Base-by-base conservation (phyloP, 1,140 invertebrate genomes). In the Patella vulgata region DNA sequence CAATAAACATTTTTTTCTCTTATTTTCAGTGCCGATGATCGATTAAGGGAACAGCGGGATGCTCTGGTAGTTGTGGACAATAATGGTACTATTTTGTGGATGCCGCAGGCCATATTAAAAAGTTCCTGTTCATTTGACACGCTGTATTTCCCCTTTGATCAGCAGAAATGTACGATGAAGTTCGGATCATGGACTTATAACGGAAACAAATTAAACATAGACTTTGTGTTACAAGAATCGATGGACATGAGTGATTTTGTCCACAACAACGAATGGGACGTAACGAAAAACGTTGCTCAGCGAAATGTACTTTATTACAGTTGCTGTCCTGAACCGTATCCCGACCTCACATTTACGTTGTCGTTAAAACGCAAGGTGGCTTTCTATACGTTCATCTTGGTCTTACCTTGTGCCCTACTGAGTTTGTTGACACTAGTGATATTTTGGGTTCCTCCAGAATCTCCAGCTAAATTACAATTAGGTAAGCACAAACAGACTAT, bases 141-240 rank as follows among this genome's bases (percentile, higher is more conserved):
- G 47, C 81, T 82, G 23, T 82, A 86, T 21, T 73, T 71, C 52
- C 75, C 73, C 2, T 79, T 74, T 52, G 75, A 81, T 54, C 60
- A 72, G 27, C 75, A 78, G 36, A 36, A 64, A 23, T 79, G 77
- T 52, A 39, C 57, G 14, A 66, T 80, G 90, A 97, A 97, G 89
- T 94, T 98, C 78, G 95, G 95, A 85, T 93, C 90, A 90, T 95
- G 93, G 95, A 96, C 94, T 23, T 97, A 96, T 89, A 93, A 95
- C 86, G 94, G 94, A 87, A 93, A 93, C 88, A 94, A 96, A 91
- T 93, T 96, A 31, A 80, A 85, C 65, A 66, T 85, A 50, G 63
- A 74, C 33, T 70, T 70, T 43, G 55, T 58, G 17, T 5, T 21
- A 19, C 17, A 25, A n/a, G 33, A 46, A 11, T 25, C 44, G 19